Base-by-base conservation (phyloP, 2,113 vertebrate species). In the Dinomys branickii region DNA sequence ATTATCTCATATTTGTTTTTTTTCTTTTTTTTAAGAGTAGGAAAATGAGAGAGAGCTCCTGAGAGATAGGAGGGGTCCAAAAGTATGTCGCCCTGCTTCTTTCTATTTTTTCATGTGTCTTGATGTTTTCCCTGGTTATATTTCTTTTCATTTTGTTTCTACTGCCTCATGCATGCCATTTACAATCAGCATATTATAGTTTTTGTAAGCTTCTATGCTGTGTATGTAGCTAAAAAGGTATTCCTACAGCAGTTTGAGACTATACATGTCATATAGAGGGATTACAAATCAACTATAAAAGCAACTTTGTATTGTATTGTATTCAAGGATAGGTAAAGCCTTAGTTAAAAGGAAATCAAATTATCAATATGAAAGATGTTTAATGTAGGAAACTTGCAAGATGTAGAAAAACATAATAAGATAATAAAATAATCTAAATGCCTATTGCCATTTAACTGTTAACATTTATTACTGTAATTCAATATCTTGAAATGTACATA, bases 301-400 rank as follows among this genome's bases (percentile, higher is more conserved):
- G 35, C 47, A 91, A 80, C 26, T 73, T 83, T 89, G 17, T 67
- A 22, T 77, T 91, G 35, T 54, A 78, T 91, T 94, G 69, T 58
- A 52, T 82, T 92, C 20, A 81, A 95, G 50, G 58, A 67, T 19
- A 63, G 17, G 19, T 58, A 41, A 85, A 93, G 10, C 16, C 65
- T 94, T 91, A 71, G 35, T 38, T 35, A 1, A 17, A 69, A 88
- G 89, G 85, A 59, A 61, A 50, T 52, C 5, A 2, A 86, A 2
- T 84, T 91, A n/a, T 5, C 47, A 83, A 85, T 90, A 33, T 82
- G 63, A 85, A 88, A 78, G 59, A 58, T 58, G 20, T 54, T 80
- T 94, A 47, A 67, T 89, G 30, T 67, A 89, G 54, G 86, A 90
- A 61, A 81, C 88, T 81, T 88, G 44, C 56, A 75, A 85, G 54